phyloP scores from a whole-genome alignment of 2,113 vertebrate genomes.

The Macquaria australasica region DNA sequence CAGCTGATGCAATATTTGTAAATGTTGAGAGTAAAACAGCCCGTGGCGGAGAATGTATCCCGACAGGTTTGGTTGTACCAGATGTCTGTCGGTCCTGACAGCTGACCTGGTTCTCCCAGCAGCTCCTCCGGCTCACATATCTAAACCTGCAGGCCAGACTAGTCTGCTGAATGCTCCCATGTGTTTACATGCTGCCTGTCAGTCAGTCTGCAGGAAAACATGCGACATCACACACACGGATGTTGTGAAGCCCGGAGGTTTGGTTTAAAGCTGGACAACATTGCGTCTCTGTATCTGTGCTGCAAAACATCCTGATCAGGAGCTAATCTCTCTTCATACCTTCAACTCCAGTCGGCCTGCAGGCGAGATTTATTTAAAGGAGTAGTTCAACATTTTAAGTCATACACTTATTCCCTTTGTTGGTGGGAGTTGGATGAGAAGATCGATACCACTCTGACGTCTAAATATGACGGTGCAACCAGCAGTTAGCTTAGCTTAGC shows the following conservation, averaged over 20 bases:
- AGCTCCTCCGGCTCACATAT: neutral
- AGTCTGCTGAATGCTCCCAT: neutral
- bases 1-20: neutral
- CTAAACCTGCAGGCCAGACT: neutral
- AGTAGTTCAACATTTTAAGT: too few relatives aligned
- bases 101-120: slow-evolving; percentile 9
- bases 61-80: neutral
- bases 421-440: too few relatives aligned
- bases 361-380: too few relatives aligned
- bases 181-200: neutral
- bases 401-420: too few relatives aligned
- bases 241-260: neutral
- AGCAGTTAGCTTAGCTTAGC: too few relatives aligned
- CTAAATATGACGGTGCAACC: too few relatives aligned
- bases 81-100: neutral
- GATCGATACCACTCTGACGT: too few relatives aligned
- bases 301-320: too few relatives aligned
- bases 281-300: too few relatives aligned
- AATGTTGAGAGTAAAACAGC: neutral
- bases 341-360: too few relatives aligned
- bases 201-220: neutral
- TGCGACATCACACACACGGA: neutral
- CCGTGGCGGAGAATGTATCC: neutral
- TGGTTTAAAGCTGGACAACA: too few relatives aligned
- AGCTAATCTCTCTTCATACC: too few relatives aligned